Evolutionary conservation across 2,113 vertebrate species (phyloP).

Genomic region (Pituophis catenifer): DNA sequence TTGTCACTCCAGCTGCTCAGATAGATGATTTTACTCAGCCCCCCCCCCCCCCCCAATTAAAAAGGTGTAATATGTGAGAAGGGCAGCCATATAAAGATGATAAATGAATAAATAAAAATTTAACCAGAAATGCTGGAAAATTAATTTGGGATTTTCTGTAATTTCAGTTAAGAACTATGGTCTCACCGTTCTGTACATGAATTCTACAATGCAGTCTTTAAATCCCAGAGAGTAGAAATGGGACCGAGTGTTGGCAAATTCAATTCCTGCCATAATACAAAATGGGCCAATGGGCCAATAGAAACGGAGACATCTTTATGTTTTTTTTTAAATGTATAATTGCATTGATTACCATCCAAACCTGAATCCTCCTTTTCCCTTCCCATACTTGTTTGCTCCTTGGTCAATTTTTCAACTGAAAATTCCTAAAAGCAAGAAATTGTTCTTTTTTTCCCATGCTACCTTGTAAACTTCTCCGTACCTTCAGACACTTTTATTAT

Average conservation of each 20-base stretch:
- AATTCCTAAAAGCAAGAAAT: neutral
- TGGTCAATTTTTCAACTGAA: neutral
- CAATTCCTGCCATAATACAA: neutral
- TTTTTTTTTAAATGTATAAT: too few relatives aligned
- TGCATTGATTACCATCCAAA: neutral
- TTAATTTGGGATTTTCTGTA: neutral
- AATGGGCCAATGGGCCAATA: neutral
- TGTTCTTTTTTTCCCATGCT: too few relatives aligned
- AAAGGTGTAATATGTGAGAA: neutral
- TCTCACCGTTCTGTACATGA: neutral
- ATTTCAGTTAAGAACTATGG: neutral
- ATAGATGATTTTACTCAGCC: neutral
- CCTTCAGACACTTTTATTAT: neutral
- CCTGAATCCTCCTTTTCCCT: neutral
- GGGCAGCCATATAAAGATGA: neutral
- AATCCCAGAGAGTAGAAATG: neutral
- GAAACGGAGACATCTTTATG: neutral
- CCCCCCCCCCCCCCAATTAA: neutral
- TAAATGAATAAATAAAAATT: neutral
- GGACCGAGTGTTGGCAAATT: neutral
- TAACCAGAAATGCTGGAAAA: neutral
- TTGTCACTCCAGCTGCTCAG: neutral
- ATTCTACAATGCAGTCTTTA: neutral
- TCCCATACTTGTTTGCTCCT: neutral
- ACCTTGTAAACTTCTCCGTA: neutral